A percentile compares a stretch with the other conserved stretches of the same genome.
Evolutionary conservation across 2,113 vertebrate species (phyloP).

Genomic region (Tragelaphus imberbis): DNA sequence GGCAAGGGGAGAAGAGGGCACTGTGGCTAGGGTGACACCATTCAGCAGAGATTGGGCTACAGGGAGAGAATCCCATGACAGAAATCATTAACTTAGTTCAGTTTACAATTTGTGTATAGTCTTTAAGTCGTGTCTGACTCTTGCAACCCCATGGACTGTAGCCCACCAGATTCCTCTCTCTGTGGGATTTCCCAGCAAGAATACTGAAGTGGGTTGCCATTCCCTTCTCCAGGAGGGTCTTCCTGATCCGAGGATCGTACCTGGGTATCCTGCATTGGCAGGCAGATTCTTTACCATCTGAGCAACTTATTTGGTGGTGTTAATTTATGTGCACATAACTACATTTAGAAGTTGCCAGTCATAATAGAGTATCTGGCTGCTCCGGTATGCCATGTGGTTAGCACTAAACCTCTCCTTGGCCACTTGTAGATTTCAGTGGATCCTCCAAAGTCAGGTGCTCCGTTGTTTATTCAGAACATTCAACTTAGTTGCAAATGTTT

Average conservation of each 20-base stretch:
- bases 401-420: neutral
- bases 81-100: neutral
- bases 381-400: neutral
- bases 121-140: neutral
- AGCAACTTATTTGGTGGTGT: neutral
- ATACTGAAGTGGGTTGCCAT: neutral
- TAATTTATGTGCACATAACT: neutral
- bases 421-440: fast-evolving
- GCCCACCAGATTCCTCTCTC: neutral
- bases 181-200: neutral
- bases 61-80: neutral
- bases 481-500: neutral
- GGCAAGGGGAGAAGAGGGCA: neutral
- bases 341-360: neutral
- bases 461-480: neutral
- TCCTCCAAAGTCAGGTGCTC: neutral
- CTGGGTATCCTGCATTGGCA: neutral
- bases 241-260: neutral
- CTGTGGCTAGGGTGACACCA: neutral
- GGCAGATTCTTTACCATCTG: neutral
- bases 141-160: neutral
- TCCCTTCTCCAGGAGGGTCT: neutral
- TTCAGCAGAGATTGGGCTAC: neutral
- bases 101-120: neutral
- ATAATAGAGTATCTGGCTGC: neutral